Evolutionary conservation across 2,888 invertebrate species (phyloP), one percentile per base, ranked within the genome.

Genomic region (Teleogryllus oceanicus): DNA sequence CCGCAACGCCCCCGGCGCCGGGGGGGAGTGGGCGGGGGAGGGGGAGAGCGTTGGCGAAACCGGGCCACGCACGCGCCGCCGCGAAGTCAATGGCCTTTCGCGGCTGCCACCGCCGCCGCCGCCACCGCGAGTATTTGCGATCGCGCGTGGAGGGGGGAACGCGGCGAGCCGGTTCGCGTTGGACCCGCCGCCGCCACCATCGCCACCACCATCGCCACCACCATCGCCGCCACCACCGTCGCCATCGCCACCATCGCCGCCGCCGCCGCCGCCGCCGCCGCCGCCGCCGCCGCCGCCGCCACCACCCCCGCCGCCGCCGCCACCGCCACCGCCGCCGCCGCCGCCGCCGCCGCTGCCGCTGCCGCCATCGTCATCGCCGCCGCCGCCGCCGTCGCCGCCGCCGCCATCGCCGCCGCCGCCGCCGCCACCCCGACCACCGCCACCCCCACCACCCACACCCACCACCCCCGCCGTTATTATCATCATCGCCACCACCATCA

Each of bases 1-100:
- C 37, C 37, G 37, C 37, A 37, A 37, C 37, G 37, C 37, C 37
- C 37, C 37, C 37, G 37, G 37, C 37, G 37, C 37, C 8, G 37
- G 37, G 37, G 37, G 5, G 8, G 37, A 21, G 21, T 21, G 37
- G 8, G 37, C 5, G 8, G 37, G 24, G 24, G 24, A 1, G 8
- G 37, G 16, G 62, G 62, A 18, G 62, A 62, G 37, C 62, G 62
- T 62, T 62, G 62, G 62, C 62, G 62, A 62, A 62, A 62, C 62
- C 62, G 62, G 62, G 62, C 62, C 62, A 62, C n/a, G n/a, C 62
- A 62, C 62, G 62, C 62, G 62, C 62, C 62, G 62, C 62, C 62
- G 62, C 62, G 16, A 62, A 62, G 62, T 62, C 62, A 62, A 62
- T n/a, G 62, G 13, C 62, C 62, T 62, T 62, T 62, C 62, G 62